Base-by-base conservation (phyloP, 2,113 vertebrate species). In the Edolisoma coerulescens region DNA sequence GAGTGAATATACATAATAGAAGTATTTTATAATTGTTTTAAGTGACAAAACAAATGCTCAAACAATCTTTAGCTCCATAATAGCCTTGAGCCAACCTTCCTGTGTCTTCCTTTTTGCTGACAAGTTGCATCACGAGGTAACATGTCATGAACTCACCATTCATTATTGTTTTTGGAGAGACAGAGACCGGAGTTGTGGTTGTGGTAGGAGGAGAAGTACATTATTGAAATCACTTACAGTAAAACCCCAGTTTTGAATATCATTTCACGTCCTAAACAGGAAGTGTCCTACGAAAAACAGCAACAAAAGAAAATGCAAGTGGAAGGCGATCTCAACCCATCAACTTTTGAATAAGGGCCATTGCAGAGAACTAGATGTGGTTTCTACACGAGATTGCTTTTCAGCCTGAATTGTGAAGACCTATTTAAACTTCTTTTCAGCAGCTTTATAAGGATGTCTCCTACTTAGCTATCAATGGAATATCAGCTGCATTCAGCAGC, bases 401-500 rank as follows among this genome's bases (percentile, higher is more conserved):
- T 89, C 80, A 79, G 61, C 53, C 56, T 60, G 53, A 75, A 45
- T 35, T 56, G 52, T 39, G 73, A 71, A 90, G 88, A 71, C 44
- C 52, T 68, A 85, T 94, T 97, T 90, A 93, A 94, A 84, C 86
- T 89, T 80, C 33, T 88, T 79, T 91, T 92, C 37, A 60, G 60
- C 68, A 76, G 76, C 73, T 92, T 94, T 94, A 64, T 84, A 53
- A 90, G 82, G 84, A 65, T 82, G 73, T 84, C 61, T 96, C 52
- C 80, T 73, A 93, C 83, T 95, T 92, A 77, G 88, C 83, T 96
- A 76, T 97, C 93, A 87, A 20, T 90, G 76, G 37, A 90, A 64
- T 73, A 93, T 94, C 93, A 95, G 91, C 94, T 92, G 90, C 49
- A 73, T 93, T 97, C 92, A 92, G 92, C 95, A 96, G 89, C 88